Evolutionary conservation across 2,113 vertebrate genomes (phyloP).

Genomic region (Pangasianodon hypophthalmus): DNA sequence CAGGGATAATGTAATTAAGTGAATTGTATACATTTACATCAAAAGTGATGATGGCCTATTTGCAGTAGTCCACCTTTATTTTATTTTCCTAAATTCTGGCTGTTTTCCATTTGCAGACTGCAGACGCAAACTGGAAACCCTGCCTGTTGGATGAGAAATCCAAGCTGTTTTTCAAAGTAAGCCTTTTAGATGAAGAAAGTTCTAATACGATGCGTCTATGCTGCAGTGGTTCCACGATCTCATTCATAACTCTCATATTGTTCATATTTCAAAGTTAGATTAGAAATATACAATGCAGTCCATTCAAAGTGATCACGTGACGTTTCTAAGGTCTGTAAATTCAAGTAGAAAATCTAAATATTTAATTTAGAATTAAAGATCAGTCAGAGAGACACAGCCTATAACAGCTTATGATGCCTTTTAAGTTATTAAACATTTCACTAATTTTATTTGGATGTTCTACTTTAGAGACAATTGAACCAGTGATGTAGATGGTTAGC

Average conservation of each 20-base stretch:
- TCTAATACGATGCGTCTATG: neutral
- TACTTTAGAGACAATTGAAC: neutral
- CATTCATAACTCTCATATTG: neutral
- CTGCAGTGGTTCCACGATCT: neutral
- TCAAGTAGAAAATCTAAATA: neutral
- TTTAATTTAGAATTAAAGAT: neutral
- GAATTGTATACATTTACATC: neutral
- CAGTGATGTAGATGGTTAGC: neutral
- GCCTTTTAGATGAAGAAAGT: neutral
- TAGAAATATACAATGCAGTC: neutral
- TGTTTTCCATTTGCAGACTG: constrained; percentile 77
- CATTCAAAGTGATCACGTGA: neutral
- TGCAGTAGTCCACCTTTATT: no score
- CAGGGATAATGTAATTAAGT: neutral
- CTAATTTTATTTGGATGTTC: neutral
- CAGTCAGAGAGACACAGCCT: neutral
- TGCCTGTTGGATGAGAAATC: constrained; percentile 89
- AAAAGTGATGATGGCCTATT: neutral
- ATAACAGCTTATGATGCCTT: neutral
- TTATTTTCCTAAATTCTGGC: neutral
- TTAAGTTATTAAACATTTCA: neutral
- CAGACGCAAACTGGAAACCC: constrained; percentile 90
- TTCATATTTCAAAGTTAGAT: neutral
- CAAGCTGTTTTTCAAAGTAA: constrained; percentile 93
- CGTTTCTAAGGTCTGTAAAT: neutral